Evolutionary conservation across 1,140 invertebrate species (phyloP), one percentile per base, ranked within the genome.

Genomic region (Danaus melanippus): DNA sequence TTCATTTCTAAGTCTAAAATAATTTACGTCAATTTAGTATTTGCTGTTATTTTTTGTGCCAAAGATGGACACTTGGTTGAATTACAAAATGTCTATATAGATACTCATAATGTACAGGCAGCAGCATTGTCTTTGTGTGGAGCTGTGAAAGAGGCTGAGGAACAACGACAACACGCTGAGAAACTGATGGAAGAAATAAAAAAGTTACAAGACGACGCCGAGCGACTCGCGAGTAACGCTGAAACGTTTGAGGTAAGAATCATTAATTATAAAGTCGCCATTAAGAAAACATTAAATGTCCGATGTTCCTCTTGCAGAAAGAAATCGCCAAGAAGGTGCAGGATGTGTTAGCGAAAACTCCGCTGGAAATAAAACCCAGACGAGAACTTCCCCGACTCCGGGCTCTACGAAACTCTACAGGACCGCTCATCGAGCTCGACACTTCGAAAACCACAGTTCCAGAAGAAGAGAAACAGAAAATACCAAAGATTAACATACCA

Each of bases 311-410:
- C 64, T 90, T 89, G 60, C 85, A 94, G 88, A 89, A 92, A 51
- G 91, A 92, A 76, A 90, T 95, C 9, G 86, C 88, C 12, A 84
- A 89, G 12, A 90, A 92, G 76, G 91, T 95, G 8, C 84, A 90
- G 47, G 87, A 88, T 11, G 90, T 93, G 1, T 76, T 94, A 40
- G 84, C 89, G 11, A 89, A 91, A 61, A 93, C 92, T 0, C 94
- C 94, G 1, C 82, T 95, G 3, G 89, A 91, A 40, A 90, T 95
- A 54, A 91, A 90, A 62, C 91, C 92, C 8, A 90, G 90, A 40
- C 92, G 91, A 69, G 89, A 91, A 12, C 90, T 91, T 10, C 77
- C 79, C 0, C 63, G 69, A 0, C 57, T 86, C 1, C 69, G 72
- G 1, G 56, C 72, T 7, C 58, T 74, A 40, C 64, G 60, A 9